These are phyloP conservation scores for Pristionchus entomophagus DNA, from an alignment of 2,888 invertebrate species.

Conservation along the genomic window DNA sequence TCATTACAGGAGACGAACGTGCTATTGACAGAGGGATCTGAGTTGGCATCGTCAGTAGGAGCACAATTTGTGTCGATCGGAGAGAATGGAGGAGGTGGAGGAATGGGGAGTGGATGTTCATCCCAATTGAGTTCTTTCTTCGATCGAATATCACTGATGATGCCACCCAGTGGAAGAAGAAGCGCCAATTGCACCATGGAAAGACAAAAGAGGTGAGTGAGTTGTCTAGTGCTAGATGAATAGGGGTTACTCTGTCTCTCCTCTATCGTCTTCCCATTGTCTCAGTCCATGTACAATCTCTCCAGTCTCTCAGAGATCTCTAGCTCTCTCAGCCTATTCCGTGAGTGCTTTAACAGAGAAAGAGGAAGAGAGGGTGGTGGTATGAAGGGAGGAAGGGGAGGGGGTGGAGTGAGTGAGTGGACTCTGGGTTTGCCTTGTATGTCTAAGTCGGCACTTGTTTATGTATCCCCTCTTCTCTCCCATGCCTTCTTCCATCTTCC, in stretches of 20 bases:
- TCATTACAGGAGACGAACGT: constrained; percentile 36
- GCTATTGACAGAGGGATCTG: constrained; percentile 40
- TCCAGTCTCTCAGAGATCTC: not conserved
- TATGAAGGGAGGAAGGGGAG: not conserved
- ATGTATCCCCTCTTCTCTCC: not conserved
- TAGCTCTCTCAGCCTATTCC: not conserved
- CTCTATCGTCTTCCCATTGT: not conserved
- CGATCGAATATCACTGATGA: not conserved
- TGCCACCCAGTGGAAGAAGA: not conserved
- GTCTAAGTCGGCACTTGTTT: constrained; percentile 21
- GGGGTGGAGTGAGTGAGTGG: not conserved
- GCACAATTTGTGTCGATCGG: constrained; percentile 21
- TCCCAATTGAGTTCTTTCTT: constrained; percentile 1
- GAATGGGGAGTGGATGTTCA: not conserved
- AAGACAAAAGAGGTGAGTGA: not conserved
- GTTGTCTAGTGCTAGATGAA: not conserved
- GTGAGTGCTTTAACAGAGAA: constrained; percentile 20
- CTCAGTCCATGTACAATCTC: not conserved
- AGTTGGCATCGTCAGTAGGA: constrained; percentile 36
- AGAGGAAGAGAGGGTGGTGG: too few relatives aligned
- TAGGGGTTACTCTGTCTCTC: not conserved
- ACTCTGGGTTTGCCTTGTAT: not conserved
- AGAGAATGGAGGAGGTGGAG: not conserved
- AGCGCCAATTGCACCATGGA: not conserved
- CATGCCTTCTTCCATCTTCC: not conserved